phyloP scores from a whole-genome alignment of 2,888 invertebrate genomes.

The Nemoura dubitans region DNA sequence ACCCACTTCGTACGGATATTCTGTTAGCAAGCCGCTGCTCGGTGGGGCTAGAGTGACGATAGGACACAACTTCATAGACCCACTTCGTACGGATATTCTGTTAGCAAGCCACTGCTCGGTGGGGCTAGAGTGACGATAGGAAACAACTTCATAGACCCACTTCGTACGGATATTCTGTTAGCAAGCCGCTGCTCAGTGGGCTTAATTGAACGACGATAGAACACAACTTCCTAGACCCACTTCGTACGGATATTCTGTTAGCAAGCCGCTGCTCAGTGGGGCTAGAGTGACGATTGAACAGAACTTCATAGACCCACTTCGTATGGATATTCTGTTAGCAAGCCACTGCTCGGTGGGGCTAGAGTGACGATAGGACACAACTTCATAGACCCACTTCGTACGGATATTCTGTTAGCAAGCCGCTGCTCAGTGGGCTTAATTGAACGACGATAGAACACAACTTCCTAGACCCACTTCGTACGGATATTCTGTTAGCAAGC shows the following conservation, averaged over 20 bases:
- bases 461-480: not conserved
- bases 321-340: not conserved
- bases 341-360: too few species aligned
- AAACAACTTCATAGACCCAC: constrained; percentile 12
- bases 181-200: too few species aligned
- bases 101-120: too few species aligned
- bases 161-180: not conserved
- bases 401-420: not conserved
- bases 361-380: too few species aligned
- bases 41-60: too few species aligned
- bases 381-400: not conserved
- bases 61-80: constrained; percentile 12
- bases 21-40: not conserved
- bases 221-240: not conserved
- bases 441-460: too few species aligned
- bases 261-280: too few species aligned
- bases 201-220: too few species aligned
- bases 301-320: constrained; percentile 12
- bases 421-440: too few species aligned
- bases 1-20: not conserved
- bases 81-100: not conserved
- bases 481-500: not conserved
- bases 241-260: not conserved
- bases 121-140: too few species aligned
- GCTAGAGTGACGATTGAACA: too few species aligned